These are phyloP conservation scores for Callyntrura sp. DNA, from an alignment of 2,888 invertebrate genomes.

Conservation along the genomic window DNA sequence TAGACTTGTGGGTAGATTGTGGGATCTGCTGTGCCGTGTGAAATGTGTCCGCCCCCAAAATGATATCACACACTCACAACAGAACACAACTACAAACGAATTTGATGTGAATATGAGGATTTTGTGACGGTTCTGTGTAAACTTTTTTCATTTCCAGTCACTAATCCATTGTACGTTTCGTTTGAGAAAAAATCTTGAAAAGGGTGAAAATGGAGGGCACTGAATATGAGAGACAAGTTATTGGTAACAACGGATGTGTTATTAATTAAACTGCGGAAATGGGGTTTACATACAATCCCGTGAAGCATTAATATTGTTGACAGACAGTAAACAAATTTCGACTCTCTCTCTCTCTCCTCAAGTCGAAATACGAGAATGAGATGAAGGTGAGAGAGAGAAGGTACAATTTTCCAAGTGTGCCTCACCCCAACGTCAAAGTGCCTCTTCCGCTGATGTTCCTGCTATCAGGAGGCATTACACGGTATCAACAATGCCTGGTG, in stretches of 20 bases:
- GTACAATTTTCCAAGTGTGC: background rate
- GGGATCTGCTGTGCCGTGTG: background rate
- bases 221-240: constrained; percentile 28
- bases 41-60: background rate
- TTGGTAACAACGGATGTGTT: constrained; percentile 16
- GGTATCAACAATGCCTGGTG: constrained; percentile 15
- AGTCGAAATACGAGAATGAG: constrained; percentile 16
- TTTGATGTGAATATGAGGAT: no score
- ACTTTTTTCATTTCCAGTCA: constrained; percentile 7
- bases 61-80: background rate
- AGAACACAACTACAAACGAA: background rate
- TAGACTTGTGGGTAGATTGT: constrained; percentile 1
- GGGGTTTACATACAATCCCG: constrained; percentile 39
- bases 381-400: background rate
- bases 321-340: constrained; percentile 53
- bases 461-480: constrained; percentile 41
- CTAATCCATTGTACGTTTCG: background rate
- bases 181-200: background rate
- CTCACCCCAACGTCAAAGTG: background rate
- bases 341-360: constrained; percentile 51
- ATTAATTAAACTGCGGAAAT: constrained; percentile 65
- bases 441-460: background rate
- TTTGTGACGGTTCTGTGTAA: background rate
- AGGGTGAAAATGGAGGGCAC: constrained; percentile 8
- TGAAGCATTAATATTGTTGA: constrained; percentile 55